These are phyloP conservation scores for Homarus americanus DNA, from an alignment of 1,140 invertebrate species.

Conservation along the genomic window DNA sequence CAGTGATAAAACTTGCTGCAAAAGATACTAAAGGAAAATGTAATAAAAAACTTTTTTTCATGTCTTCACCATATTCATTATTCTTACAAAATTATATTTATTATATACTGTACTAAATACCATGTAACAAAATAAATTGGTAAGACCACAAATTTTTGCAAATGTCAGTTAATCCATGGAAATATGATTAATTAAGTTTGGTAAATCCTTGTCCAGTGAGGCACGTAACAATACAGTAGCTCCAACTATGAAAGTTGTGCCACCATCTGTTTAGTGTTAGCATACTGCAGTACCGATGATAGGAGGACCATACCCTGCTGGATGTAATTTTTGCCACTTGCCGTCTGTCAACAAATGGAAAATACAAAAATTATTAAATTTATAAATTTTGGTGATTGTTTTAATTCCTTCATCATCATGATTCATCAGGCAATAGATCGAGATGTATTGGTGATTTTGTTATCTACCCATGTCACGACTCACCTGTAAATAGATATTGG, in stretches of 20 bases:
- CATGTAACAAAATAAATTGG: background rate
- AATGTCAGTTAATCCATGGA: background rate
- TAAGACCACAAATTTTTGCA: background rate
- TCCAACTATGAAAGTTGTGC: background rate
- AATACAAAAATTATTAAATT: too few relatives aligned
- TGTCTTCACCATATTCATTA: too few relatives aligned
- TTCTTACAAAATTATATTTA: too few relatives aligned
- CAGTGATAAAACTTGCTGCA: too few relatives aligned
- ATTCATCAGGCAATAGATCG: too few relatives aligned
- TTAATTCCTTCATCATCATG: too few relatives aligned
- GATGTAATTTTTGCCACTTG: conserved; percentile 51
- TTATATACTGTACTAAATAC: too few relatives aligned
- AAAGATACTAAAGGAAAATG: too few relatives aligned
- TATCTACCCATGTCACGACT: background rate
- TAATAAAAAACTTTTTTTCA: too few relatives aligned
- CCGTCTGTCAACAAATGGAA: conserved; percentile 32
- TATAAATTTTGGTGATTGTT: too few relatives aligned
- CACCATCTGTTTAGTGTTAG: conserved; percentile 46
- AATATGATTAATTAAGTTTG: too few relatives aligned
- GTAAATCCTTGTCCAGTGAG: background rate
- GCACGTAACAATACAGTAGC: background rate
- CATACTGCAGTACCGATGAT: conserved; percentile 55
- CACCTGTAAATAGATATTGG: conserved; percentile 64
- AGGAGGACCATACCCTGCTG: conserved; percentile 41
- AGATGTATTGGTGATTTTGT: too few relatives aligned